Conservation (phyloP, 1,140 invertebrate genomes). For the Metaphire vulgaris region DNA sequence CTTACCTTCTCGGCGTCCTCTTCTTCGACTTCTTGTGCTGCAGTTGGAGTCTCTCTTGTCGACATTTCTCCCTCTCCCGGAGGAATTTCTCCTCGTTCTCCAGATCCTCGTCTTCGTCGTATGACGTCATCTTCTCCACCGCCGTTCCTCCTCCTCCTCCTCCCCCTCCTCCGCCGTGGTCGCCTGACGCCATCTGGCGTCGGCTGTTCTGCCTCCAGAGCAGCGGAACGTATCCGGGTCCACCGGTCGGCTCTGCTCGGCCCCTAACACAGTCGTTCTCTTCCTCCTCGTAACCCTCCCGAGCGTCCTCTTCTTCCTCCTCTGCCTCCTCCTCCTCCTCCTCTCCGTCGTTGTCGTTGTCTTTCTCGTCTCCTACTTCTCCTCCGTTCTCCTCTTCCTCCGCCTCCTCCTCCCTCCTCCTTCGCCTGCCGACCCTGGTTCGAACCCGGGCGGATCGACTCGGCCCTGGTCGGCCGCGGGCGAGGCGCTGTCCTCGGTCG, state of each 20-base stretch:
- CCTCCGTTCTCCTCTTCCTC: background rate
- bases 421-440: background rate
- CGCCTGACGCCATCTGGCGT: background rate
- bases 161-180: background rate
- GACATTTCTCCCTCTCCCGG: constrained; percentile 45
- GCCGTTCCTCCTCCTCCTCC: background rate
- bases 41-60: constrained; percentile 66
- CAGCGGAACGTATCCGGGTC: background rate
- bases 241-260: background rate
- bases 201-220: background rate
- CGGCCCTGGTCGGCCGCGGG: background rate
- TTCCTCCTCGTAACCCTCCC: background rate
- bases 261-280: background rate
- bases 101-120: constrained; percentile 3
- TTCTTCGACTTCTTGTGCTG: constrained; percentile 54
- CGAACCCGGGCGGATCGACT: background rate
- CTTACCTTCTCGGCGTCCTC: background rate
- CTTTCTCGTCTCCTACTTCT: background rate
- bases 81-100: constrained; percentile 5
- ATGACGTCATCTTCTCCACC: background rate
- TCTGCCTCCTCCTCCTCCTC: background rate
- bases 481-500: background rate
- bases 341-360: background rate
- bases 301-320: background rate
- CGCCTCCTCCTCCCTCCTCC: background rate